These are phyloP conservation scores for Gallirallus australis DNA, from an alignment of 2,797 vertebrate species.

Conservation along the genomic window DNA sequence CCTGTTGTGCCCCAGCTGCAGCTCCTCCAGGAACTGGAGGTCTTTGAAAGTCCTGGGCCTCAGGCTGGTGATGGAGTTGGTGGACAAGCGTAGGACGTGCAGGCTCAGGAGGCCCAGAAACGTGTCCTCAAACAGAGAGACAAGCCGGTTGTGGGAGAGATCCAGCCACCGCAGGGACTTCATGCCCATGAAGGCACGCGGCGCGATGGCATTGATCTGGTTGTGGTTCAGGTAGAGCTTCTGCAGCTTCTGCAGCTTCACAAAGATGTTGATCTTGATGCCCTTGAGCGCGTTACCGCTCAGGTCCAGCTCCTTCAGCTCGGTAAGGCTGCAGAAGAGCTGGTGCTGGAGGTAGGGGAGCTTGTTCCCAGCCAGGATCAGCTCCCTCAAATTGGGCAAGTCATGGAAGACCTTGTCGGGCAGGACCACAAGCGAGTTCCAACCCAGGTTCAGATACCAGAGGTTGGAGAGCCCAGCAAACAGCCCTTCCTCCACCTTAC, in stretches of 20 bases:
- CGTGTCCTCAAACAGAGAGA: conserved; percentile 87
- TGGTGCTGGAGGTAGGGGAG: conserved; percentile 92
- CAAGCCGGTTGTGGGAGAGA: conserved; percentile 91
- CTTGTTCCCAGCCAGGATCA: conserved; percentile 92
- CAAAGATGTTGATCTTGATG: conserved; percentile 91
- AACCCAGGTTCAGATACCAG: conserved; percentile 95
- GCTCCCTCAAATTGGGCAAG: conserved; percentile 87
- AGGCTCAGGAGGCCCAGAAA: conserved; percentile 90
- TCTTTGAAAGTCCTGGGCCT: conserved; percentile 91
- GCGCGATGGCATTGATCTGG: conserved; percentile 87
- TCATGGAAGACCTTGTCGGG: conserved; percentile 90
- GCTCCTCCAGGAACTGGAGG: conserved; percentile 93
- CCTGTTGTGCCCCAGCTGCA: conserved; percentile 90
- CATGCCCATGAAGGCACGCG: conserved; percentile 91
- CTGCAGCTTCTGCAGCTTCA: conserved; percentile 89
- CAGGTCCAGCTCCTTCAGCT: conserved; percentile 94
- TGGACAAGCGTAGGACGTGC: conserved; percentile 91
- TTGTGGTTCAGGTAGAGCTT: conserved; percentile 95
- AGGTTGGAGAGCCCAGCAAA: conserved; percentile 90
- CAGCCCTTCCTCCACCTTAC: conserved; percentile 89
- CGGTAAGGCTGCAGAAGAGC: conserved; percentile 88
- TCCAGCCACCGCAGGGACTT: conserved; percentile 95
- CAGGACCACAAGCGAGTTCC: conserved; percentile 91
- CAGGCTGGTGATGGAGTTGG: conserved; percentile 87
- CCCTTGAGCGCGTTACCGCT: conserved; percentile 89